phyloP scores from a whole-genome alignment of 1,140 invertebrate genomes.

The Andricus grossulariae region DNA sequence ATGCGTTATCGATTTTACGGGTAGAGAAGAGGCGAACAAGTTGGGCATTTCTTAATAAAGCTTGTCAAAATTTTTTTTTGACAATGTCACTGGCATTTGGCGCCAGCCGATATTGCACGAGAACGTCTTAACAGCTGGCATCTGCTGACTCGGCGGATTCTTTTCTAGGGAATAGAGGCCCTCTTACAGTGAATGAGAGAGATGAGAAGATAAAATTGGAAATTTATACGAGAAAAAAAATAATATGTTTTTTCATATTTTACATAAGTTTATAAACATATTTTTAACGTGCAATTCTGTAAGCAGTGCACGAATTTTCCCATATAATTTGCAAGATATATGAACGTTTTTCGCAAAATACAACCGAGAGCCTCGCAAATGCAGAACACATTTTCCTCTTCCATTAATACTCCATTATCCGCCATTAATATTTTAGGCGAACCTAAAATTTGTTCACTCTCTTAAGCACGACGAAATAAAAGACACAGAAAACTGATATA shows the following conservation, averaged over 20 bases:
- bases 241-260: conserved; percentile 8
- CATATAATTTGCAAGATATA: not conserved
- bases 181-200: conserved; percentile 27
- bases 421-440: too few relatives aligned
- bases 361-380: not conserved
- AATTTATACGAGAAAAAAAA: conserved; percentile 28
- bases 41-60: conserved; percentile 59
- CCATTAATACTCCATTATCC: too few relatives aligned
- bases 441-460: too few relatives aligned
- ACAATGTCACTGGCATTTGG: conserved; percentile 60
- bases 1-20: conserved; percentile 7
- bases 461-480: too few relatives aligned
- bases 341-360: conserved; percentile 7
- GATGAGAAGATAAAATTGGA: conserved; percentile 38
- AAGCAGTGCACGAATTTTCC: not conserved
- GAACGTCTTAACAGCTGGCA: conserved; percentile 56
- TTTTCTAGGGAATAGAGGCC: conserved; percentile 42
- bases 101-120: conserved; percentile 58
- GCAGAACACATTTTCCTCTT: not conserved
- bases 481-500: too few relatives aligned
- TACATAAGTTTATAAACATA: conserved; percentile 39
- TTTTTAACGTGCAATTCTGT: not conserved
- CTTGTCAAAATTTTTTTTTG: conserved; percentile 56
- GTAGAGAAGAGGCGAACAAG: conserved; percentile 33
- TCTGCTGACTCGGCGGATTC: conserved; percentile 54